phyloP scores from a whole-genome alignment of 2,888 invertebrate species.

The Spisula solida region DNA sequence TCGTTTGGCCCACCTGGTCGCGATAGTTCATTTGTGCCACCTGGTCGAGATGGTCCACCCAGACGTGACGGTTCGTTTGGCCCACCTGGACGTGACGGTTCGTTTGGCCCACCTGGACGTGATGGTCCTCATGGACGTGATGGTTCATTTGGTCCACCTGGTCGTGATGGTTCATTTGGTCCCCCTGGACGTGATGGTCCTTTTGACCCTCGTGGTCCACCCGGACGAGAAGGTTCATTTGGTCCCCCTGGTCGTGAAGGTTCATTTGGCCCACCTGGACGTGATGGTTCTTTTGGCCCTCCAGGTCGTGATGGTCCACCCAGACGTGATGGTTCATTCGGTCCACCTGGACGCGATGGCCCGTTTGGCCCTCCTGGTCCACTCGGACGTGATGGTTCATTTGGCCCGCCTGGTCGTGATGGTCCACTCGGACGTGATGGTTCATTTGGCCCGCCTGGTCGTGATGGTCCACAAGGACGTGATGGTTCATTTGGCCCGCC shows the following conservation, averaged over 20 bases:
- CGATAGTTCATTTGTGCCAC: background rate
- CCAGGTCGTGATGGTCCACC: background rate
- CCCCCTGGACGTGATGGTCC: constrained; percentile 28
- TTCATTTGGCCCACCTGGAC: constrained; percentile 12
- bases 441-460: constrained; percentile 33
- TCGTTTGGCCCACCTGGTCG: background rate
- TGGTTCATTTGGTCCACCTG: constrained; percentile 18
- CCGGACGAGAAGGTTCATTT: background rate
- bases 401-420: constrained; percentile 44
- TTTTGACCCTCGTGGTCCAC: background rate
- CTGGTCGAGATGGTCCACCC: constrained; percentile 2
- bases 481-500: constrained; percentile 33
- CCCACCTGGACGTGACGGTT: constrained; percentile 7
- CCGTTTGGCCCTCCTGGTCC: background rate
- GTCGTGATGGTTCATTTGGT: constrained; percentile 19
- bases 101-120: background rate
- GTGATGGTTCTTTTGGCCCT: constrained; percentile 24
- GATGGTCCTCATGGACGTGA: background rate
- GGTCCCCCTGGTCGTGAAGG: background rate
- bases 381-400: constrained; percentile 27
- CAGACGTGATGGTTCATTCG: background rate
- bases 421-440: background rate
- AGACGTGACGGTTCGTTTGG: constrained; percentile 4
- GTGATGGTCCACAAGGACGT: background rate
- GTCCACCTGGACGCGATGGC: background rate